Conservation (phyloP, 2,888 invertebrate species). For the Dinocampus coccinellae region DNA sequence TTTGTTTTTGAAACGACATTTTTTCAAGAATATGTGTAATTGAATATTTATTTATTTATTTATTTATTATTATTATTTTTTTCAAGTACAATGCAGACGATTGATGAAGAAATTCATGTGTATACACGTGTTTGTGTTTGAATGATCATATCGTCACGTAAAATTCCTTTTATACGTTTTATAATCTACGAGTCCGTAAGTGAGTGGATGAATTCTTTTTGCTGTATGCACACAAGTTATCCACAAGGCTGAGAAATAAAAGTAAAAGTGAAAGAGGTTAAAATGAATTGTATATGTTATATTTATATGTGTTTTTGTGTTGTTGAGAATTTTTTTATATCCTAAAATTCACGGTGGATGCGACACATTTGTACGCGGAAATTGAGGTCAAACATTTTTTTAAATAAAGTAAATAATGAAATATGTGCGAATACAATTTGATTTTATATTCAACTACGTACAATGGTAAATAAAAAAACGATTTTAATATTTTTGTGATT, state of each 20-base stretch:
- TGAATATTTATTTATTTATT: no score
- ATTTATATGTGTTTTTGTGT: background rate
- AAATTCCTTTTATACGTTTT: conserved; percentile 26
- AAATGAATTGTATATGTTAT: background rate
- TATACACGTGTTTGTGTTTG: background rate
- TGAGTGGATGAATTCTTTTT: conserved; percentile 21
- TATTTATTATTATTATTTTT: background rate
- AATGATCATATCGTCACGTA: conserved; percentile 9
- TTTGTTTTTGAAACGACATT: no score
- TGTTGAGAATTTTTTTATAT: conserved; percentile 3
- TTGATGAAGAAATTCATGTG: background rate
- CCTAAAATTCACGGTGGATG: background rate
- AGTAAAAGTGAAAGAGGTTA: conserved; percentile 29
- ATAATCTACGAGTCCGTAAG: conserved; percentile 3
- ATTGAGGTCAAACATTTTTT: no score
- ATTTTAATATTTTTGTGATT: background rate
- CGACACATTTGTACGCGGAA: background rate
- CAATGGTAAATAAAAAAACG: background rate
- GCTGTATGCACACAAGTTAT: conserved; percentile 12
- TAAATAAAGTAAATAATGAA: no score
- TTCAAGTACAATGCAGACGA: conserved; percentile 14
- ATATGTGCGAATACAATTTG: no score
- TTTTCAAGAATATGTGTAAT: no score
- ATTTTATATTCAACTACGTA: background rate
- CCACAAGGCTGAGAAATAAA: conserved; percentile 28